A percentile compares a stretch with the other conserved stretches of the same genome.
Conservation (phyloP, 2,113 vertebrate species). For the Clarias batrachus region DNA sequence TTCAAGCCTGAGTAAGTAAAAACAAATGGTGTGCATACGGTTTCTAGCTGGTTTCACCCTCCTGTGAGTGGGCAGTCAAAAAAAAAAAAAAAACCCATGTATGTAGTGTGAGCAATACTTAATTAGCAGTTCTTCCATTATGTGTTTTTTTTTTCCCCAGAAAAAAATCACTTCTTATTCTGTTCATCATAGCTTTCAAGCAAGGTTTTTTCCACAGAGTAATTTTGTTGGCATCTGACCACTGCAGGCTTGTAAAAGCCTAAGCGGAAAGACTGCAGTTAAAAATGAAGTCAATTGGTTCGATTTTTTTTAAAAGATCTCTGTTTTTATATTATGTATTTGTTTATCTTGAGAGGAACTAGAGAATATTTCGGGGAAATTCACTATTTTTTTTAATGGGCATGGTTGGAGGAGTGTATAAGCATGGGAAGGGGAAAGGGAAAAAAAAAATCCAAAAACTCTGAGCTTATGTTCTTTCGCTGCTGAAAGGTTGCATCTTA, state of each 20-base stretch:
- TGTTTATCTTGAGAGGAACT: background rate
- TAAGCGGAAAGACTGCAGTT: background rate
- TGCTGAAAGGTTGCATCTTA: background rate
- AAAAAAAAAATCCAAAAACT: background rate
- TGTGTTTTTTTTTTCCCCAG: background rate
- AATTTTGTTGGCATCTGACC: background rate
- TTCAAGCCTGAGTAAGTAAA: slow-evolving; percentile 3
- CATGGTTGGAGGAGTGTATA: background rate
- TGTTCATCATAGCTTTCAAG: background rate
- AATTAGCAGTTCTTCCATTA: background rate
- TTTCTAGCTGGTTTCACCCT: background rate
- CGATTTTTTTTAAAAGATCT: background rate
- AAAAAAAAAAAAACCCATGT: background rate
- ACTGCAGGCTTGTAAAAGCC: background rate
- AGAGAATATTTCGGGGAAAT: background rate
- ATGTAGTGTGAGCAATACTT: background rate
- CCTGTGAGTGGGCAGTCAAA: background rate
- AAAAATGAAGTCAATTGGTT: background rate
- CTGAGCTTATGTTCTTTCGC: background rate
- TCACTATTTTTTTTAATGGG: background rate
- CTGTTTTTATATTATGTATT: background rate
- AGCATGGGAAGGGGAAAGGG: background rate
- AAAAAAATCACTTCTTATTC: background rate
- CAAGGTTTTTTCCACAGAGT: background rate
- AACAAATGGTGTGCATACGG: background rate